Evolutionary conservation across 1,140 invertebrate species (phyloP), one percentile per base, ranked within the genome.

Genomic region (Papilio glaucus): DNA sequence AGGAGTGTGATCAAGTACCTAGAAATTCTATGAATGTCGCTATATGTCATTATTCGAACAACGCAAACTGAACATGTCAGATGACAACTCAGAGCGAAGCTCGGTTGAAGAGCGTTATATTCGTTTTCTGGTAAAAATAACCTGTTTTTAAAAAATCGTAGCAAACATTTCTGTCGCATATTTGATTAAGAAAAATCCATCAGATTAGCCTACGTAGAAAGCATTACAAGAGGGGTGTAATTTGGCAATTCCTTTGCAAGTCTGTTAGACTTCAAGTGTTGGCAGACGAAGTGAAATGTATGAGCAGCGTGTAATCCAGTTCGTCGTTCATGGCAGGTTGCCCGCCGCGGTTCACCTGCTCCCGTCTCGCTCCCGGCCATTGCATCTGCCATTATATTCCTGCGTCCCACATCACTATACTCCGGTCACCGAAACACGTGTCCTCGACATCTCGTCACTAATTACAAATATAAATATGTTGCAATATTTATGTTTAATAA

Each of bases 371-470:
- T 73, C 71, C 37, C 68, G 42, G 76, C 76, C 71, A 73, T 74
- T 78, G 75, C 78, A 71, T 75, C 71, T 80, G 74, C 71, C 75
- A 72, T 61, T 65, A 82, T 89, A 89, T 87, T 88, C 81, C 77
- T 29, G 77, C 77, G 72, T 69, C 78, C 74, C 79, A 85, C 86
- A 89, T 90, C 88, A 88, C 75, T 81, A 82, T 81, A 74, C 81
- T 78, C 80, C 71, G 74, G 77, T 82, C 81, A 79, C 82, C 72
- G 71, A 60, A 82, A 75, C 88, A 90, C 87, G 88, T 89, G 86
- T 79, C 78, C 72, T 82, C 77, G 78, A 62, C 74, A 53, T 71
- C 41, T 69, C 65, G 65, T 73, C 12, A 68, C 72, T 69, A 72
- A 71, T 53, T 71, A 65, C 74, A 73, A 77, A 62, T 75, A 69